Base-by-base conservation (phyloP, 1,140 invertebrate genomes). In the Popillia japonica region DNA sequence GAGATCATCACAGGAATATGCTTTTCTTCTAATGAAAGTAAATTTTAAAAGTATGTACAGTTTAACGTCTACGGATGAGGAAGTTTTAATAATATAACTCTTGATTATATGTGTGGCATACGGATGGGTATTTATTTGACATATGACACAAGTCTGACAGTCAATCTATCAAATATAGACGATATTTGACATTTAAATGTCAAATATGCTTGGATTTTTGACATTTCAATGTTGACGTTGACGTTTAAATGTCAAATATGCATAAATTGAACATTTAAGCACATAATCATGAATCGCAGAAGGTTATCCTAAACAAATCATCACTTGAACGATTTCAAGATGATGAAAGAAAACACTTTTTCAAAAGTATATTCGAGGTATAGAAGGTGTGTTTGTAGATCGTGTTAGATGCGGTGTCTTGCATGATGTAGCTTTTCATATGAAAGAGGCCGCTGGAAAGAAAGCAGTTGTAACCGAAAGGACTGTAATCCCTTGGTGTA, bases 331-430 rank as follows among this genome's bases (percentile, higher is more conserved):
- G 61, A 68, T 34, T 34, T 23, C 61, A 6, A 55, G 48, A 68
- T 68, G 9, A n/a, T n/a, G n/a, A n/a, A n/a, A n/a, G n/a, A 68
- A 27, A 68, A 68, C 22, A 8, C 6, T 23, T 17, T n/a, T n/a
- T 17, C 17, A 9, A 22, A 34, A 68, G 22, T 27, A 7, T 14
- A 68, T 23, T 68, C 61, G 22, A 1, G 17, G 6, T 34, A 8
- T 11, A 34, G 17, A 74, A 74, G 41, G 72, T 74, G 77, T 78
- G 77, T 78, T 78, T 78, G 72, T 78, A 78, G 77, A 73, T 78
- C 77, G 77, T 59, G 77, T 78, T 78, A 78, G 77, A 78, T 78
- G 77, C 77, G 77, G 77, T 78, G 68, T 74, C 68, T 55, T 78
- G 68, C 40, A 17, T 17, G 48, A 17, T 34, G 27, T 34, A 77